These are phyloP conservation scores for Oxyruncus cristatus DNA, from an alignment of 2,113 vertebrate species.

Conservation along the genomic window DNA sequence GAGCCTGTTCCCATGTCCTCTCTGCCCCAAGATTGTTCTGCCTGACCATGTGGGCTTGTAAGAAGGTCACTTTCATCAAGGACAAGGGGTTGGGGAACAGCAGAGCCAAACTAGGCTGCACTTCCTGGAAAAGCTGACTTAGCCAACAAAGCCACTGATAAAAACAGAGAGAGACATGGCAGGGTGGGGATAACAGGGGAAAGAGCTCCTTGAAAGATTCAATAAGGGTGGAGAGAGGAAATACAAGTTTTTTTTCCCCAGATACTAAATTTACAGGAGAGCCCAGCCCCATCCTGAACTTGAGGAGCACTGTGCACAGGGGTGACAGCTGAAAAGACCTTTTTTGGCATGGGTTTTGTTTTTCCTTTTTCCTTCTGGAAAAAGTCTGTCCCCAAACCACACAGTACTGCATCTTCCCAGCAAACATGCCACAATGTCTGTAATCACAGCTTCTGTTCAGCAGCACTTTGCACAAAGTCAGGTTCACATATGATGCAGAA, in stretches of 20 bases:
- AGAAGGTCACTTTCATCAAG: not conserved
- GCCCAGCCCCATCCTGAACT: not conserved
- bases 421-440: fast-evolving
- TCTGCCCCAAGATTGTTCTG: not conserved
- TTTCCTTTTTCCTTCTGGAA: not conserved
- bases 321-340: not conserved
- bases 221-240: not conserved
- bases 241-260: not conserved
- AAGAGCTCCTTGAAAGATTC: not conserved
- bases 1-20: not conserved
- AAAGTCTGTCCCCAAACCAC: not conserved
- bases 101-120: not conserved
- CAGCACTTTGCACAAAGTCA: not conserved
- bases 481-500: fast-evolving
- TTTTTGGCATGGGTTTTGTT: not conserved
- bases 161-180: not conserved
- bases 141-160: not conserved
- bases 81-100: not conserved
- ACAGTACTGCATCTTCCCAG: not conserved
- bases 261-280: not conserved
- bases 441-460: not conserved
- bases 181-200: not conserved
- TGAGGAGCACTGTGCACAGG: fast-evolving
- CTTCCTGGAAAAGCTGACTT: not conserved
- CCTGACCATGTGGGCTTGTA: not conserved